phyloP scores from a whole-genome alignment of 2,797 vertebrate genomes.

The Megalops cyprinoides region DNA sequence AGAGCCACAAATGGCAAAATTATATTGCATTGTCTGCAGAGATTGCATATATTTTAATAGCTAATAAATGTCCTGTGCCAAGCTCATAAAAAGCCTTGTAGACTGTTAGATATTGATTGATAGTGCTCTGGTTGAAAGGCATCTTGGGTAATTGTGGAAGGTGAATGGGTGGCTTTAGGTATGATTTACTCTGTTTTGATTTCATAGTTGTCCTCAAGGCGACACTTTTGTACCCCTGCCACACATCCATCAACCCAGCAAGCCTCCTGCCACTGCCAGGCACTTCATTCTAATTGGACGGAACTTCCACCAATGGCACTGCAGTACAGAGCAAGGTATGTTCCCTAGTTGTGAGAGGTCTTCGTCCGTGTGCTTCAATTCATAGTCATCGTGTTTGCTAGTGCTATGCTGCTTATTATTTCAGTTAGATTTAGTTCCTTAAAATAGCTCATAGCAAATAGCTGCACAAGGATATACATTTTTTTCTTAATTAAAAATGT shows the following conservation, averaged over 20 bases:
- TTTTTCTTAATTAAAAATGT: background rate
- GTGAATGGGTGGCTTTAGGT: background rate
- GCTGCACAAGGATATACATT: background rate
- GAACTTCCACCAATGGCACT: slow-evolving; percentile 93
- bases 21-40: background rate
- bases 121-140: background rate
- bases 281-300: slow-evolving; percentile 89
- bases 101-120: background rate
- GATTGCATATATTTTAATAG: background rate
- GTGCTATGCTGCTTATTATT: slow-evolving; percentile 13
- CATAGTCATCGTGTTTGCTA: slow-evolving; percentile 14
- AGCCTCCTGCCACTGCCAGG: slow-evolving; percentile 72
- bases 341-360: background rate
- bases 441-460: slow-evolving; percentile 6
- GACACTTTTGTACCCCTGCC: slow-evolving; percentile 76
- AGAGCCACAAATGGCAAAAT: background rate
- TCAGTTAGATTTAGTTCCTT: background rate
- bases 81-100: background rate
- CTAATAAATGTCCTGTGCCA: slow-evolving; percentile 11
- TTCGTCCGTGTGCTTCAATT: background rate
- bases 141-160: background rate
- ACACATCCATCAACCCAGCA: slow-evolving; percentile 68
- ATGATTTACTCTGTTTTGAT: background rate
- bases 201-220: slow-evolving; percentile 66
- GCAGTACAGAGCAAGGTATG: slow-evolving; percentile 89